Conservation (phyloP, 2,797 vertebrate genomes). For the Pipistrellus pygmaeus region DNA sequence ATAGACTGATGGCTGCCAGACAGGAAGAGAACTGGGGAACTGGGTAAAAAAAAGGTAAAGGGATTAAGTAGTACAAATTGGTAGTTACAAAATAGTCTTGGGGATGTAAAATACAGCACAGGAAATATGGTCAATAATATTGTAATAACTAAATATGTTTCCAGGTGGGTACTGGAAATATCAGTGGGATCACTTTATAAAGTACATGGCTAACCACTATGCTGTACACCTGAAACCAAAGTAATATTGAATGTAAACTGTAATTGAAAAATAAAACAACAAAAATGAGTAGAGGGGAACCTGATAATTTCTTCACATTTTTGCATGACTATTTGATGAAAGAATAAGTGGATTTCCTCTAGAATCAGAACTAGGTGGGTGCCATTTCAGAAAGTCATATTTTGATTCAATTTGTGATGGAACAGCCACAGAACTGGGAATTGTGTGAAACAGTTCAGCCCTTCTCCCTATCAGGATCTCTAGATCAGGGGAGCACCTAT, state of each 20-base stretch:
- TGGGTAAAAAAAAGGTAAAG: neutral
- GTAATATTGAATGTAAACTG: neutral
- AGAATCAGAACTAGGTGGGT: neutral
- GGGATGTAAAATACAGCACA: neutral
- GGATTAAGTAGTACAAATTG: neutral
- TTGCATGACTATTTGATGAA: neutral
- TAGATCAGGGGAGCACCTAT: neutral
- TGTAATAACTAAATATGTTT: neutral
- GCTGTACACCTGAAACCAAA: neutral
- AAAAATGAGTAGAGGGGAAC: neutral
- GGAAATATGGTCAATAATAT: neutral
- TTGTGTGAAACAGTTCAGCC: neutral
- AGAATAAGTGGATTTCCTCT: neutral
- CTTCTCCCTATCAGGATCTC: neutral
- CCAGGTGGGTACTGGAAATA: neutral
- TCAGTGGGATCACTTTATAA: neutral
- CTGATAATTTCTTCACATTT: neutral
- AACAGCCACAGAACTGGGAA: neutral
- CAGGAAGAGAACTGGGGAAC: neutral
- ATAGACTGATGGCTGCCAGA: neutral
- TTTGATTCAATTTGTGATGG: conserved; percentile 2
- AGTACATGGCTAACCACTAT: neutral
- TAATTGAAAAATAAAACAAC: neutral
- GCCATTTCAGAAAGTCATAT: conserved; percentile 4
- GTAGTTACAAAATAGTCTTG: neutral